Evolutionary conservation across 2,113 vertebrate species (phyloP).

Genomic region (Hemicordylus capensis): DNA sequence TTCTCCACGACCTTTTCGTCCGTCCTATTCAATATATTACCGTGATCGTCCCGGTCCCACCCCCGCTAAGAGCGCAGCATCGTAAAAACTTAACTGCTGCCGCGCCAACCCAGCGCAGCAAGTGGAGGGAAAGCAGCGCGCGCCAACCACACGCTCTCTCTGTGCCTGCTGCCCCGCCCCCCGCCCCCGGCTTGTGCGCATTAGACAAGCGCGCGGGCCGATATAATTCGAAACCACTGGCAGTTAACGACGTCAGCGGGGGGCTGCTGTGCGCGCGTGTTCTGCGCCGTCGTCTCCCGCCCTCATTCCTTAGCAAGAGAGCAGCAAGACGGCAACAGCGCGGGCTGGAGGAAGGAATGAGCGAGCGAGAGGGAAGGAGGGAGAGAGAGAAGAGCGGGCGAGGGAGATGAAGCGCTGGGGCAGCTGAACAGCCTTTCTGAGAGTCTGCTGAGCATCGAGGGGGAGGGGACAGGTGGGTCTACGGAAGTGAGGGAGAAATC

Average conservation of each 20-base stretch:
- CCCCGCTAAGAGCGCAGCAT: no score
- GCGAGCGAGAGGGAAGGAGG: not conserved
- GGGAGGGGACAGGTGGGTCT: not conserved
- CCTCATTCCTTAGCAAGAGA: not conserved
- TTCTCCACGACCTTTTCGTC: not conserved
- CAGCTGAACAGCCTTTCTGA: not conserved
- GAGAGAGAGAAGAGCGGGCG: no score
- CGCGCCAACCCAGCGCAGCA: no score
- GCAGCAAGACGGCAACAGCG: not conserved
- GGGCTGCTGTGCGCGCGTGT: no score
- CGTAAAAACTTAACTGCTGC: no score
- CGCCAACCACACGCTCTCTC: not conserved
- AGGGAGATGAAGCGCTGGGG: not conserved
- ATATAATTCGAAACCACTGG: not conserved
- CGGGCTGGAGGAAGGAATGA: not conserved
- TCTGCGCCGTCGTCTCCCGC: not conserved
- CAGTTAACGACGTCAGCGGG: not conserved
- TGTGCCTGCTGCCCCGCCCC: not conserved
- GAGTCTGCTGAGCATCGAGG: not conserved
- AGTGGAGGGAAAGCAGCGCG: no score
- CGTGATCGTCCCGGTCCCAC: no score
- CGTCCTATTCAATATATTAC: not conserved
- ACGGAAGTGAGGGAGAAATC: not conserved
- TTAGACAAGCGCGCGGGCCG: no score
- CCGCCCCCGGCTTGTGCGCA: not conserved